Evolutionary conservation across 2,797 vertebrate species (phyloP).

Genomic region (Sparus aurata): DNA sequence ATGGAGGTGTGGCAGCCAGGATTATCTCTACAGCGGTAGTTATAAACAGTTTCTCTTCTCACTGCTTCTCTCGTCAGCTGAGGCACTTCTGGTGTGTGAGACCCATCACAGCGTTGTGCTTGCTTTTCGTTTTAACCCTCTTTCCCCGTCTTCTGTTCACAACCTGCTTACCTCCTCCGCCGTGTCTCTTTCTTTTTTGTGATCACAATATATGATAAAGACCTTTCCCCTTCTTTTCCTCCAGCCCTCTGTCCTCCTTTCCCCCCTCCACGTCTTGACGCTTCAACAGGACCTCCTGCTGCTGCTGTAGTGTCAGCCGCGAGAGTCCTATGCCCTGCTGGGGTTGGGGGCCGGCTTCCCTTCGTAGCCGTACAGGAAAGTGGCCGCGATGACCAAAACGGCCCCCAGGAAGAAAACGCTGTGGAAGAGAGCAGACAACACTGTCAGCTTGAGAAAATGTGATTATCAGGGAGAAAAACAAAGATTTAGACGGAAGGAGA

Average conservation of each 20-base stretch:
- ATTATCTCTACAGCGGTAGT: slow-evolving; percentile 23
- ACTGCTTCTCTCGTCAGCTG: slow-evolving; percentile 55
- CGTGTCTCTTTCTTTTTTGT: slow-evolving; percentile 10
- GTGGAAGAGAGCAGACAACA: slow-evolving; percentile 59
- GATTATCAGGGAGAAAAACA: slow-evolving; percentile 36
- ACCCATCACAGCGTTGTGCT: slow-evolving; percentile 58
- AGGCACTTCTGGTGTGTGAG: slow-evolving; percentile 79
- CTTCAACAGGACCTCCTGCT: slow-evolving; percentile 46
- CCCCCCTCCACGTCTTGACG: slow-evolving; percentile 21
- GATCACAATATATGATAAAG: slow-evolving; percentile 45
- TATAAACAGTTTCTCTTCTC: slow-evolving; percentile 29
- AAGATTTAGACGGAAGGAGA: not conserved
- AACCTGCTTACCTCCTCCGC: slow-evolving; percentile 22
- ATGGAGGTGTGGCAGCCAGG: slow-evolving; percentile 31
- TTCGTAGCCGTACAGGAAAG: slow-evolving; percentile 97
- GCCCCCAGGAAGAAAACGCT: slow-evolving; percentile 97
- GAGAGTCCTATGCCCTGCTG: slow-evolving; percentile 90
- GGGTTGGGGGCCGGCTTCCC: slow-evolving; percentile 90
- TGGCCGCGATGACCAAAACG: slow-evolving; percentile 94
- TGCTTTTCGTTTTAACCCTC: slow-evolving; percentile 10
- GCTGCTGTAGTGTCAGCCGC: slow-evolving; percentile 41
- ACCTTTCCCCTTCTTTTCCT: slow-evolving; percentile 50
- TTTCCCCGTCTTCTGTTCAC: slow-evolving; percentile 2
- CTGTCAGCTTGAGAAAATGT: slow-evolving; percentile 3
- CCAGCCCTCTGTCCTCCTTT: slow-evolving; percentile 43